A percentile compares a stretch with the other conserved stretches of the same genome.
Evolutionary conservation across 2,797 vertebrate species (phyloP).

Genomic region (Xyrichtys novacula): DNA sequence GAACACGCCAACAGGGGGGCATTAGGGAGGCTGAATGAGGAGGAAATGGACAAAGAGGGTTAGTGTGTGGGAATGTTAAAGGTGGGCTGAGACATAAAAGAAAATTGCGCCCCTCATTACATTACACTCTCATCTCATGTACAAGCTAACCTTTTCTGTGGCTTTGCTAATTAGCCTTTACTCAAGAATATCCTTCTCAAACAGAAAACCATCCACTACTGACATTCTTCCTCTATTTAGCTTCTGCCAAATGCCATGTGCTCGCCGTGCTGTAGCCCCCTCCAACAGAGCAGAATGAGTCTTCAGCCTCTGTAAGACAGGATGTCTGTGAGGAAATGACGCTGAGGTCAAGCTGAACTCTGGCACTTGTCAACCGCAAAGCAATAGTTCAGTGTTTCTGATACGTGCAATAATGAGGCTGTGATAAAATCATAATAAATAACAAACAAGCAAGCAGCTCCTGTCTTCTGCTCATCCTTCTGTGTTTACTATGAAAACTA

Average conservation of each 20-base stretch:
- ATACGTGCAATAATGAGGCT: slow-evolving; percentile 84
- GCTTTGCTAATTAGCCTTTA: slow-evolving; percentile 64
- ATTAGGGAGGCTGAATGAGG: slow-evolving; percentile 53
- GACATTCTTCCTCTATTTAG: slow-evolving; percentile 63
- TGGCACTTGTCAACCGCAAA: slow-evolving; percentile 72
- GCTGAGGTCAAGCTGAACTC: slow-evolving; percentile 50
- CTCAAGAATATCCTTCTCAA: slow-evolving; percentile 67
- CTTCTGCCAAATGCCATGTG: slow-evolving; percentile 72
- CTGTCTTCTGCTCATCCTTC: slow-evolving; percentile 56
- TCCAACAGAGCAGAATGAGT: slow-evolving; percentile 57
- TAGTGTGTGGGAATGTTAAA: slow-evolving; percentile 37
- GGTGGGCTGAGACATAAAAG: slow-evolving; percentile 35
- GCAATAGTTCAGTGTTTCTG: slow-evolving; percentile 82
- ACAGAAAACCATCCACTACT: slow-evolving; percentile 37
- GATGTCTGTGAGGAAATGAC: slow-evolving; percentile 52
- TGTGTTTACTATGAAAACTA: slow-evolving; percentile 22
- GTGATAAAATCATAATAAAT: slow-evolving; percentile 85
- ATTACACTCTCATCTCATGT: slow-evolving; percentile 35
- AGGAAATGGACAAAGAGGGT: slow-evolving; percentile 43
- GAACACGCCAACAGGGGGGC: slow-evolving; percentile 44
- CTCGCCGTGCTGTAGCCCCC: slow-evolving; percentile 55
- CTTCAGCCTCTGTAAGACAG: slow-evolving; percentile 52
- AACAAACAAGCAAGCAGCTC: slow-evolving; percentile 67
- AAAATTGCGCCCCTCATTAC: slow-evolving; percentile 35
- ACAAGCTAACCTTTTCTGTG: slow-evolving; percentile 35